These are phyloP conservation scores for Gorsachius goisagi DNA, from an alignment of 2,113 vertebrate genomes.

Conservation along the genomic window DNA sequence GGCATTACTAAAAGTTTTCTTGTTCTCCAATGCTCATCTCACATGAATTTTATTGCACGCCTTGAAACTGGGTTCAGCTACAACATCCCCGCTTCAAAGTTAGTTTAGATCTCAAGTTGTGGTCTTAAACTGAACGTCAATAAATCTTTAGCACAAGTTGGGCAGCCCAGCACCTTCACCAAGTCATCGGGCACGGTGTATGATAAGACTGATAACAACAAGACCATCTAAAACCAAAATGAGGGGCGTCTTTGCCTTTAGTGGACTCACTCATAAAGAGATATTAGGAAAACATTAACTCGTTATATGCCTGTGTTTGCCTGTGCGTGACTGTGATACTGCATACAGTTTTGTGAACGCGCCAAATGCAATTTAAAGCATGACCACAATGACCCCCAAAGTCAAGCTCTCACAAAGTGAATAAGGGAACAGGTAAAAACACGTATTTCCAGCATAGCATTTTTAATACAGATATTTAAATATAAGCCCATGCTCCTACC, in stretches of 20 bases:
- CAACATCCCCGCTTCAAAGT: background rate
- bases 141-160: background rate
- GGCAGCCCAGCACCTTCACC: background rate
- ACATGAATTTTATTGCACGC: background rate
- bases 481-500: conserved; percentile 72
- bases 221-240: background rate
- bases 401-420: background rate
- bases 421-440: background rate
- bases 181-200: background rate
- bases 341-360: background rate
- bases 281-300: background rate
- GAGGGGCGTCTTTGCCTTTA: background rate
- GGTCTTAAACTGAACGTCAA: background rate
- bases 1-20: background rate
- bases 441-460: fast-evolving
- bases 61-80: background rate
- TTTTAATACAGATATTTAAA: background rate
- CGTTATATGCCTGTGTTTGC: background rate
- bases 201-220: background rate
- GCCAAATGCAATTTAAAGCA: background rate
- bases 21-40: background rate
- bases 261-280: background rate
- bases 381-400: background rate
- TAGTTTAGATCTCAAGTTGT: background rate
- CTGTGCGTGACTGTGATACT: background rate